Conservation (phyloP, 2,888 invertebrate genomes). For the Lycia hirtaria region DNA sequence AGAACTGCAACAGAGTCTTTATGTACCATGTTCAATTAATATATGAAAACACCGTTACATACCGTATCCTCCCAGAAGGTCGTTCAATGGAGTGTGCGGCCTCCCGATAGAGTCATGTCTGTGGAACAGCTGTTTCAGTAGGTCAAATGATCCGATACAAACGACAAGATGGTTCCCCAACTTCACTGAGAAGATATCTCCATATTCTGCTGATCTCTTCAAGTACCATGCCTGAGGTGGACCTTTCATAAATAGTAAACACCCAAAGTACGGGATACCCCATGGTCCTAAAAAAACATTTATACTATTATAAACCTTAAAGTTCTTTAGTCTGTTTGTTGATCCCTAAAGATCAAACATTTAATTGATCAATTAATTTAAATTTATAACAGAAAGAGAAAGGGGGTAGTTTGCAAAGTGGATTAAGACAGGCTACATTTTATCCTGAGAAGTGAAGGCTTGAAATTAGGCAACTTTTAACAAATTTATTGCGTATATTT, state of each 20-base stretch:
- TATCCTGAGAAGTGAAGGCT: no score
- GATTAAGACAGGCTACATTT: no score
- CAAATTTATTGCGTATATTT: no score
- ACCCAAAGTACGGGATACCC: slow-evolving; percentile 92
- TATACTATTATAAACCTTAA: background rate
- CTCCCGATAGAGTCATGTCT: slow-evolving; percentile 92
- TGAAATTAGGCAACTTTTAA: no score
- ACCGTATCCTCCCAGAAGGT: slow-evolving; percentile 93
- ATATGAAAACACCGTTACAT: slow-evolving; percentile 23
- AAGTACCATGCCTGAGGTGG: slow-evolving; percentile 91
- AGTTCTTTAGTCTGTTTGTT: no score
- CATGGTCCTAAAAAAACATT: slow-evolving; percentile 87
- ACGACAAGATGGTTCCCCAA: slow-evolving; percentile 91
- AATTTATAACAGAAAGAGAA: no score
- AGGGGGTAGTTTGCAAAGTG: no score
- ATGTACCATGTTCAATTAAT: no score
- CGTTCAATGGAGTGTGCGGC: slow-evolving; percentile 91
- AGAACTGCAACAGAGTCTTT: no score
- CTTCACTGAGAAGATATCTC: slow-evolving; percentile 89
- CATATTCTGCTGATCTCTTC: slow-evolving; percentile 89
- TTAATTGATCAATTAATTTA: no score
- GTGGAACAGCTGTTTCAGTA: slow-evolving; percentile 91
- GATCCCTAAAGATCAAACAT: no score
- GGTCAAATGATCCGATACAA: slow-evolving; percentile 91
- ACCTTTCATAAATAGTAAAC: slow-evolving; percentile 89